A percentile compares a stretch with the other conserved stretches of the same genome.
Conservation (phyloP, 1,140 invertebrate genomes). For the Odontomachus brunneus region DNA sequence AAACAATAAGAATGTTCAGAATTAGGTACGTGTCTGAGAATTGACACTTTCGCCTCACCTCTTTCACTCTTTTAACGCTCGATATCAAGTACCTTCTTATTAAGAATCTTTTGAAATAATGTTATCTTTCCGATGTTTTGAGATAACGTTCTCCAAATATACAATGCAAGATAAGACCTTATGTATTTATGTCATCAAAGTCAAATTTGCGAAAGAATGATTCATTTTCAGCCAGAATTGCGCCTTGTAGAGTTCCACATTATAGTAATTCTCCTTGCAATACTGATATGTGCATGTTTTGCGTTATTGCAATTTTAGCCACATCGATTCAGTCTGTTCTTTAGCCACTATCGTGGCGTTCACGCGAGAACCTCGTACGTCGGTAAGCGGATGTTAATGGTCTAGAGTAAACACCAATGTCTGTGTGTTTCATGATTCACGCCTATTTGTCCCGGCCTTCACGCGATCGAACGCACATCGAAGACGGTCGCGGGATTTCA, state of each 20-base stretch:
- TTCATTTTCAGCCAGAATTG: background rate
- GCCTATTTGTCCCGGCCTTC: slow-evolving; percentile 34
- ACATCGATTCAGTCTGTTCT: too few relatives aligned
- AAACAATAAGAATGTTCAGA: too few relatives aligned
- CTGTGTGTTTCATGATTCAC: slow-evolving; percentile 45
- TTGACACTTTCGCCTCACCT: too few relatives aligned
- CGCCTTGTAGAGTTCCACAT: background rate
- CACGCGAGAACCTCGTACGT: background rate
- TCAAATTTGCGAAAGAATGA: background rate
- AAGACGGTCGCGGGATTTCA: slow-evolving; percentile 17
- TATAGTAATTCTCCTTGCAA: background rate
- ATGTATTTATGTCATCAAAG: background rate
- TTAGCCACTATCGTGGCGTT: background rate
- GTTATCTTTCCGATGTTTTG: background rate
- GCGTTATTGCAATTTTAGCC: background rate
- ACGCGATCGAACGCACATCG: slow-evolving; percentile 34
- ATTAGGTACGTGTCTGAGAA: too few relatives aligned
- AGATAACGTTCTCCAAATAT: background rate
- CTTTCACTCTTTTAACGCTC: background rate
- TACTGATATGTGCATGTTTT: background rate
- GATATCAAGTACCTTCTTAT: background rate
- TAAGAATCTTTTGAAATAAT: background rate
- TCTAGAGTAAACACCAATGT: background rate
- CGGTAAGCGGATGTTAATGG: slow-evolving; percentile 1
- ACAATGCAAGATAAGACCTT: background rate